These are phyloP conservation scores for Drosophila ercepeae DNA, from an alignment of 1,140 invertebrate species.

Conservation along the genomic window DNA sequence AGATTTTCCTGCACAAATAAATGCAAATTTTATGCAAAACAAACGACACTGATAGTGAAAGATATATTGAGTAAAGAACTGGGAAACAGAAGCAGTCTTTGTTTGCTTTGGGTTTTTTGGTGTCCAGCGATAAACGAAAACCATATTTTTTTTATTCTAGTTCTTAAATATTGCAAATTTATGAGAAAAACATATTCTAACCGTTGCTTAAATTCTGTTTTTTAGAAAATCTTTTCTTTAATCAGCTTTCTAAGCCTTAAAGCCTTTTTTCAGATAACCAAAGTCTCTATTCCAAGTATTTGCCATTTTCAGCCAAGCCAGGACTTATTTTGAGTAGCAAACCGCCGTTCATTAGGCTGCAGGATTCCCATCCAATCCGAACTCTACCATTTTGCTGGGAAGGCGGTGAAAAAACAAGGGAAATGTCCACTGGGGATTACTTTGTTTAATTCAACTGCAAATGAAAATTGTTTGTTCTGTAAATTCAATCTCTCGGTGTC, in stretches of 20 bases:
- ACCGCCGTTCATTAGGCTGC: slow-evolving; percentile 38
- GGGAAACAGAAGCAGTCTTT: background rate
- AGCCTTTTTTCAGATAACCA: background rate
- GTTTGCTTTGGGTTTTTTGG: background rate
- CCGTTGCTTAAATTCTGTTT: background rate
- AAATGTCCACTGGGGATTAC: slow-evolving; percentile 74
- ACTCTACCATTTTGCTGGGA: background rate
- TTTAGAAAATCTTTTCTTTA: no score
- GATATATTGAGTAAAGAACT: slow-evolving; percentile 15
- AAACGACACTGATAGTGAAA: slow-evolving; percentile 42
- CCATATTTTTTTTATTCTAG: background rate
- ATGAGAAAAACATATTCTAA: slow-evolving; percentile 5
- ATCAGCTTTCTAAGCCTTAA: background rate
- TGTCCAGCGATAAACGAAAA: background rate
- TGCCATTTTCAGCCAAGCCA: background rate
- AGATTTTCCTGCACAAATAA: slow-evolving; percentile 60
- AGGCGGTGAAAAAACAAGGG: background rate
- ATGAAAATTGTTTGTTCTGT: slow-evolving; percentile 81
- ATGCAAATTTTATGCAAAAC: slow-evolving; percentile 77
- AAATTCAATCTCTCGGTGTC: slow-evolving; percentile 77
- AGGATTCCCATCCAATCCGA: background rate
- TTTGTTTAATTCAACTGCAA: slow-evolving; percentile 82
- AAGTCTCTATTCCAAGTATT: slow-evolving; percentile 8
- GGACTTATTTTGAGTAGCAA: slow-evolving; percentile 8
- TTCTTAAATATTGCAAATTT: slow-evolving; percentile 24